phyloP scores from a whole-genome alignment of 2,113 vertebrate genomes.

The Baryphthengus martii region DNA sequence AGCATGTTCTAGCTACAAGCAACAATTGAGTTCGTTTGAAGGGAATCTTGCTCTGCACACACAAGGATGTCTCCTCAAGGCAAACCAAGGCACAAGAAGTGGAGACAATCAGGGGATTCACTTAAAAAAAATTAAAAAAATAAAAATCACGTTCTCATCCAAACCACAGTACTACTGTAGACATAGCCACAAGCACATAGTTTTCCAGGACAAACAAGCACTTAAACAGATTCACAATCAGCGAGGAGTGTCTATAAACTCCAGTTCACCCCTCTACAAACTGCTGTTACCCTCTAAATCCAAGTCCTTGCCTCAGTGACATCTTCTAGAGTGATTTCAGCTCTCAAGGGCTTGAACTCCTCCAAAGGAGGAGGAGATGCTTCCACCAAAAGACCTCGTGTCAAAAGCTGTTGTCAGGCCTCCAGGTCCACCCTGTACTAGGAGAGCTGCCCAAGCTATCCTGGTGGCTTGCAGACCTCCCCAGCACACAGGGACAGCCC shows the following conservation, averaged over 20 bases:
- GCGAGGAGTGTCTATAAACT: not conserved
- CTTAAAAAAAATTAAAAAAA: too few relatives aligned
- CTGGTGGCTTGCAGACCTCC: not conserved
- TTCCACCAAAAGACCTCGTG: not conserved
- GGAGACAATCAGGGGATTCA: rapidly evolving
- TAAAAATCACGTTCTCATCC: not conserved
- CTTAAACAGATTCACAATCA: rapidly evolving
- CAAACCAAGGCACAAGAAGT: not conserved
- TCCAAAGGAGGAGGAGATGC: not conserved
- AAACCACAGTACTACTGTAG: not conserved
- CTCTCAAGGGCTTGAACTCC: not conserved
- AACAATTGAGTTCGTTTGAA: not conserved
- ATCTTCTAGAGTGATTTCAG: not conserved
- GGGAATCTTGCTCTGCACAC: not conserved
- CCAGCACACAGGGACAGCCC: not conserved
- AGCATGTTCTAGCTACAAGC: rapidly evolving
- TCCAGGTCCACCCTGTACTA: not conserved
- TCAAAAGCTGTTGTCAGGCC: not conserved
- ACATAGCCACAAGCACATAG: rapidly evolving
- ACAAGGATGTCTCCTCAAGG: rapidly evolving
- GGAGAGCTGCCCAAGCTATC: not conserved
- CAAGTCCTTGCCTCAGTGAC: not conserved
- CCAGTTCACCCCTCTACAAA: not conserved
- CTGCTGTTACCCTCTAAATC: not conserved
- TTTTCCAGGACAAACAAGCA: not conserved